Conservation (phyloP, 2,797 vertebrate genomes). For the Ficedula albicollis region DNA sequence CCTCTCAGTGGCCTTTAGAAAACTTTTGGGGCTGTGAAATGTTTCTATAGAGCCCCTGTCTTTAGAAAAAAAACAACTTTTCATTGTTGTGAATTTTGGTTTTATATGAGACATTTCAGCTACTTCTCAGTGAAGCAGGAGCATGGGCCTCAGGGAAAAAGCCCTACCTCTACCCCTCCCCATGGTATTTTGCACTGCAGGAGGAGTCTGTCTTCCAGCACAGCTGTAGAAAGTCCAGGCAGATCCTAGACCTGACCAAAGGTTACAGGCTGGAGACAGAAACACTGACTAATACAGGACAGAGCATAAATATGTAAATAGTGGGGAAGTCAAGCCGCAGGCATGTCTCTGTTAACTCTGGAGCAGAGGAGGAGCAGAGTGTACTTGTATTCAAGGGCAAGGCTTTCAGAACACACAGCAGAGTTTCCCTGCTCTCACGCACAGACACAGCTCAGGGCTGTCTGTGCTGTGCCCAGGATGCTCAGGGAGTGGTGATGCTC, state of each 20-base stretch:
- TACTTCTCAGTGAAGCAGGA: background rate
- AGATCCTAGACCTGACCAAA: slow-evolving; percentile 23
- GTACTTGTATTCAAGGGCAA: slow-evolving; percentile 2
- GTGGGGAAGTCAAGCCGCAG: background rate
- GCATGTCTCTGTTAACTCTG: slow-evolving; percentile 15
- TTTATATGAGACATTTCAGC: background rate
- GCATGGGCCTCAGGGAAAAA: background rate
- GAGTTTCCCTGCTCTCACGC: background rate
- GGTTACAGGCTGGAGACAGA: slow-evolving; percentile 25
- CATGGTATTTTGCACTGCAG: background rate
- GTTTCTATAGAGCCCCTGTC: background rate
- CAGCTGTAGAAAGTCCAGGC: background rate
- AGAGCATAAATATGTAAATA: slow-evolving; percentile 51
- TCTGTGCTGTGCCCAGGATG: rapidly evolving
- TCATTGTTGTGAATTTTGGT: background rate
- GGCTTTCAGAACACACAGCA: slow-evolving; percentile 15
- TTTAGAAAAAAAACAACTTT: slow-evolving; percentile 18
- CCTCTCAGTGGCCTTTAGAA: background rate
- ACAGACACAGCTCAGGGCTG: background rate
- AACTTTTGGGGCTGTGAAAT: background rate
- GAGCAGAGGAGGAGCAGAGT: background rate
- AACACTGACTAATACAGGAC: slow-evolving; percentile 32
- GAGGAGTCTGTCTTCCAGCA: background rate
- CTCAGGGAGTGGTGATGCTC: background rate
- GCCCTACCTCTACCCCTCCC: background rate